These are phyloP conservation scores for Saccostrea cuccullata DNA, from an alignment of 1,140 invertebrate species.

Conservation along the genomic window DNA sequence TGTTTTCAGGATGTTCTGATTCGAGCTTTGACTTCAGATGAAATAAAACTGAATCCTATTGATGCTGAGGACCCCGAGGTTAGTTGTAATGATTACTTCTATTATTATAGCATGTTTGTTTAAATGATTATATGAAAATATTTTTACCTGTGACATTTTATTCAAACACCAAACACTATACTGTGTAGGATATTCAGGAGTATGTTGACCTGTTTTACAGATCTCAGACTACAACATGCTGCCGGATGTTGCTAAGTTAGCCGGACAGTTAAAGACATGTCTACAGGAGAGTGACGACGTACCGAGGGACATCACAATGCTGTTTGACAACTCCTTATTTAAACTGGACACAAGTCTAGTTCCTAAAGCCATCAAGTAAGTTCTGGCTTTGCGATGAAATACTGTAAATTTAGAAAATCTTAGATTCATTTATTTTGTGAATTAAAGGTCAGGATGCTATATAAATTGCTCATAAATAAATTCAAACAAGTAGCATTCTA, in stretches of 20 bases:
- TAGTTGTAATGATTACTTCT: constrained; percentile 37
- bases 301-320: constrained; percentile 87
- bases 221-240: constrained; percentile 94
- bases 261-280: constrained; percentile 90
- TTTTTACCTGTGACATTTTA: no score
- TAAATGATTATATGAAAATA: no score
- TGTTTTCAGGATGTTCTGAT: constrained; percentile 88
- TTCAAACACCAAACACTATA: no score
- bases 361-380: constrained; percentile 88
- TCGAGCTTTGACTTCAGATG: constrained; percentile 87
- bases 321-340: constrained; percentile 93
- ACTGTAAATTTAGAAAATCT: neutral
- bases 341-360: constrained; percentile 91
- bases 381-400: neutral
- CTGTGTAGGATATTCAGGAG: neutral
- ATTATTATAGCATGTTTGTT: no score
- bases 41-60: constrained; percentile 86
- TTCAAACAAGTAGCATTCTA: no score
- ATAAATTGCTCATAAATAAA: no score
- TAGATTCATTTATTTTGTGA: no score
- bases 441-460: no score
- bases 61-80: constrained; percentile 97
- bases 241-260: constrained; percentile 91
- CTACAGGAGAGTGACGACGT: constrained; percentile 90
- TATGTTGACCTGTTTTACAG: constrained; percentile 78